These are phyloP conservation scores for Alca torda DNA, from an alignment of 2,797 vertebrate genomes.

Conservation along the genomic window DNA sequence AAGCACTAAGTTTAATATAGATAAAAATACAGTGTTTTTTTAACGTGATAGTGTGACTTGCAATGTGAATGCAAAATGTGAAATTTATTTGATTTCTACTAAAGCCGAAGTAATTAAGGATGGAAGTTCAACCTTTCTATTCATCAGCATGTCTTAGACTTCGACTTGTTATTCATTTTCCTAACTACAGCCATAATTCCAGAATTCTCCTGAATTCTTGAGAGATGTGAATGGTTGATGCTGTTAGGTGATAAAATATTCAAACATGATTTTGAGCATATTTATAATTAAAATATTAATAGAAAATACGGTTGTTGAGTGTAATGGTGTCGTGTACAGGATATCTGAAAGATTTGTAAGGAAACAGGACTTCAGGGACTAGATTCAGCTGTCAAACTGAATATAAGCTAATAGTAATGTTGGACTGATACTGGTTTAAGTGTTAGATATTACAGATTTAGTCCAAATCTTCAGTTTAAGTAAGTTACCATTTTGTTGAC, in stretches of 20 bases:
- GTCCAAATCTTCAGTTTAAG: not conserved
- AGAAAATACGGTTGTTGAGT: not conserved
- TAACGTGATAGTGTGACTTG: not conserved
- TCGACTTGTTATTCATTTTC: not conserved
- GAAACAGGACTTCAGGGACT: not conserved
- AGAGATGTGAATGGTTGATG: not conserved
- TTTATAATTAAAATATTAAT: not conserved
- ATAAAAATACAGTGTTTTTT: not conserved
- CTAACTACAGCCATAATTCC: not conserved
- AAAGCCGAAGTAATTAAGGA: not conserved
- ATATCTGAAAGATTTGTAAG: not conserved
- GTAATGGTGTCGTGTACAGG: not conserved
- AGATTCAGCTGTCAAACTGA: not conserved
- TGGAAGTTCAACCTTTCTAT: not conserved
- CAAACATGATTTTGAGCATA: not conserved
- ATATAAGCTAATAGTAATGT: not conserved
- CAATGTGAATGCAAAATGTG: not conserved
- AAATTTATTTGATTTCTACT: not conserved
- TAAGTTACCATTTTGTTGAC: not conserved
- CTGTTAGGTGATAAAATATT: constrained; percentile 4
- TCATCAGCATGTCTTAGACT: not conserved
- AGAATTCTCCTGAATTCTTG: not conserved
- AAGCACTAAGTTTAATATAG: not conserved
- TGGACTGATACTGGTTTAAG: not conserved
- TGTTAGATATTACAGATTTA: not conserved